phyloP scores from a whole-genome alignment of 37 sponge, comb jelly and placozoan genomes.

The Spongia lamella region DNA sequence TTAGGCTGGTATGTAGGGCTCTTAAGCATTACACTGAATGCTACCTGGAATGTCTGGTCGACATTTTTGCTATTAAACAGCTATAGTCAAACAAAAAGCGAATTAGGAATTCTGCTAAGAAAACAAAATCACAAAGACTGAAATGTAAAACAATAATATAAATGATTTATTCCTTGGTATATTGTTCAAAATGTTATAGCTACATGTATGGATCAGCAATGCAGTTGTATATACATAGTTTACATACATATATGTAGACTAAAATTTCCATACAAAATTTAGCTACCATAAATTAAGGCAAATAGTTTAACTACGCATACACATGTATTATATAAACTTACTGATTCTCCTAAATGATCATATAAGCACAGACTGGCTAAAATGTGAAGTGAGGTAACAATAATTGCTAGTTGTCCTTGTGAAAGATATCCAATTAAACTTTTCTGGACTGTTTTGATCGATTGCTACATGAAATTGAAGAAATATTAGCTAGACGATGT shows the following conservation, averaged over 20 bases:
- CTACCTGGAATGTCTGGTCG: constrained; percentile 46
- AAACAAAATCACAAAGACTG: too few species aligned
- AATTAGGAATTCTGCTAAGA: too few species aligned
- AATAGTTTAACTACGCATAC: too few species aligned
- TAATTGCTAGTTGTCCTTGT: constrained; percentile 1
- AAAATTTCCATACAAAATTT: background rate
- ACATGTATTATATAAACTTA: background rate
- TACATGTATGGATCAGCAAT: too few species aligned
- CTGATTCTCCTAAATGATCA: constrained; percentile 28
- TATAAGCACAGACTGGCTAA: constrained; percentile 35
- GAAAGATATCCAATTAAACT: constrained; percentile 20
- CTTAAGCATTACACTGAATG: constrained; percentile 21
- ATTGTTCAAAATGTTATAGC: too few species aligned
- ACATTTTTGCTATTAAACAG: constrained; percentile 36
- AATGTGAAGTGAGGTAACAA: constrained; percentile 27
- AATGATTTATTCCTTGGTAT: background rate
- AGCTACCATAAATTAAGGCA: too few species aligned
- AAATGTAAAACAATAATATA: too few species aligned
- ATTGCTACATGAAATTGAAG: background rate
- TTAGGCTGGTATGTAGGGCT: background rate
- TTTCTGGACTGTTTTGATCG: constrained; percentile 17
- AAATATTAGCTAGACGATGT: too few species aligned
- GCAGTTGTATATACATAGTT: too few species aligned
- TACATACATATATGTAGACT: background rate
- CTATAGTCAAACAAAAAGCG: too few species aligned